Evolutionary conservation across 2,113 vertebrate genomes (phyloP).

Genomic region (Phrynocephalus versicolor): DNA sequence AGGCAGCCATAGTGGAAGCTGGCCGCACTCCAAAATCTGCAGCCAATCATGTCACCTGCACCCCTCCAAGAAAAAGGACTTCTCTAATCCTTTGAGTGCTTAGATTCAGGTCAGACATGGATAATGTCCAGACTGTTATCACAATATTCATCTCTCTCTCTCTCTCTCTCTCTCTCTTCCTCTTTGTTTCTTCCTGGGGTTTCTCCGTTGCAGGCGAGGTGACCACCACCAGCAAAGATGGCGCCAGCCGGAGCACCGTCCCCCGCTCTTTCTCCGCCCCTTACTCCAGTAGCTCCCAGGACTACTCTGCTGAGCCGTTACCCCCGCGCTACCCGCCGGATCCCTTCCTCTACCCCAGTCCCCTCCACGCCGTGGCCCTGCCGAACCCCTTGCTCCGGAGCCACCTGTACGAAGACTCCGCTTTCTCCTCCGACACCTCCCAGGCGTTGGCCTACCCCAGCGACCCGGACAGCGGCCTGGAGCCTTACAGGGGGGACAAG

Average conservation of each 20-base stretch:
- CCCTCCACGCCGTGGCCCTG: conserved; percentile 67
- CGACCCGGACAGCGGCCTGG: conserved; percentile 39
- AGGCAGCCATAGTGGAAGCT: too few relatives aligned
- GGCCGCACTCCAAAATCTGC: too few relatives aligned
- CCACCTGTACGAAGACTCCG: conserved; percentile 4
- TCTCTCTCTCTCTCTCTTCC: not conserved
- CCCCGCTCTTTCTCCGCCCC: conserved; percentile 86
- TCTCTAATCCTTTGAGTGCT: too few relatives aligned
- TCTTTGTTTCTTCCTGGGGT: not conserved
- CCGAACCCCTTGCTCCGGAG: conserved; percentile 58
- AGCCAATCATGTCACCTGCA: too few relatives aligned
- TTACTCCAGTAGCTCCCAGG: conserved; percentile 72
- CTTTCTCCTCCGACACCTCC: not conserved
- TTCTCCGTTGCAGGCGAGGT: conserved; percentile 58
- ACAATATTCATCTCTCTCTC: too few relatives aligned
- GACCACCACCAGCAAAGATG: conserved; percentile 60
- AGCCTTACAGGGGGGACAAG: conserved; percentile 20
- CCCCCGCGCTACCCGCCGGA: conserved; percentile 57
- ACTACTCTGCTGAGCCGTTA: conserved; percentile 69
- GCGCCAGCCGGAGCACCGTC: conserved; percentile 59
- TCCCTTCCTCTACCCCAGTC: conserved; percentile 70
- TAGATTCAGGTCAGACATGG: too few relatives aligned
- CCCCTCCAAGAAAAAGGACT: too few relatives aligned
- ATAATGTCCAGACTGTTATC: too few relatives aligned
- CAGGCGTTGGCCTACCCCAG: conserved; percentile 52